These are phyloP conservation scores for Phymanthus crucifer DNA, from an alignment of 92 coral and sea anemone genomes.

Conservation along the genomic window DNA sequence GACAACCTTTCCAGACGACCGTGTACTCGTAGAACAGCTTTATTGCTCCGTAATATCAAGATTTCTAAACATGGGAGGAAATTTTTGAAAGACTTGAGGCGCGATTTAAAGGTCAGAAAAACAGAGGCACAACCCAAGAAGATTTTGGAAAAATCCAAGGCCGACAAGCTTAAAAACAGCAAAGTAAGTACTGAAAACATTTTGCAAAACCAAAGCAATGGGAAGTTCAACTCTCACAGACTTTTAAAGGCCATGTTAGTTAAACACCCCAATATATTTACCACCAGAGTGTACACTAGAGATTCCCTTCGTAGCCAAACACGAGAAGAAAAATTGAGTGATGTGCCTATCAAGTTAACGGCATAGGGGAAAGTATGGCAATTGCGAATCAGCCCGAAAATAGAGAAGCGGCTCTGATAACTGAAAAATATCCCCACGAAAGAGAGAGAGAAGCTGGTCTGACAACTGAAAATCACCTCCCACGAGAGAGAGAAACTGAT, in stretches of 20 bases:
- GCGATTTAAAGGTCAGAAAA: constrained; percentile 44
- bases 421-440: too few species aligned
- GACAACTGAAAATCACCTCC: too few species aligned
- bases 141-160: constrained; percentile 35
- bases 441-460: too few species aligned
- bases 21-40: constrained; percentile 20
- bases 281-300: constrained; percentile 36
- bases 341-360: neutral
- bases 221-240: constrained; percentile 21
- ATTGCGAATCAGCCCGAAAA: neutral
- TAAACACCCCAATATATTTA: constrained; percentile 33
- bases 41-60: constrained; percentile 33
- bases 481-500: too few species aligned
- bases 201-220: constrained; percentile 26
- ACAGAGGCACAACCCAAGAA: constrained; percentile 59
- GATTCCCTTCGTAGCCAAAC: constrained; percentile 24
- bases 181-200: constrained; percentile 35
- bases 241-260: constrained; percentile 27
- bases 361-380: neutral
- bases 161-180: constrained; percentile 31
- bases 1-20: constrained; percentile 21
- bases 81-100: constrained; percentile 42
- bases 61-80: constrained; percentile 49
- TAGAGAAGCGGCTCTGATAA: neutral
- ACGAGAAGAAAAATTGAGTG: constrained; percentile 40